Evolutionary conservation across 2,113 vertebrate species (phyloP).

Genomic region (Corvus moneduloides): DNA sequence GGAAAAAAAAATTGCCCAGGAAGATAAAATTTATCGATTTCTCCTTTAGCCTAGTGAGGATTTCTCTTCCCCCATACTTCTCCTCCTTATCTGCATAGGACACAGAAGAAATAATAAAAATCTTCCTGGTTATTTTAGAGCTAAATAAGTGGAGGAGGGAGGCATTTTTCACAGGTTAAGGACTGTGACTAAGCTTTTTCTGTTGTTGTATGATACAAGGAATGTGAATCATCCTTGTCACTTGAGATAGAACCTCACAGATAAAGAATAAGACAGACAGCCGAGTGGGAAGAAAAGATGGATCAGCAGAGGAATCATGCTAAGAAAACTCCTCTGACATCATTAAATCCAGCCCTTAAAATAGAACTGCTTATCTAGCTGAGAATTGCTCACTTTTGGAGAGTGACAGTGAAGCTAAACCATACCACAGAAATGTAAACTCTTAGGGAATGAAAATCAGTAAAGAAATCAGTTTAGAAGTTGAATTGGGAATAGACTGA

Average conservation of each 20-base stretch:
- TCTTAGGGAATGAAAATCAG: not conserved
- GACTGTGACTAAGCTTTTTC: slow-evolving; percentile 24
- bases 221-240: slow-evolving; percentile 41
- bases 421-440: not conserved
- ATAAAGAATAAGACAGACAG: slow-evolving; percentile 27
- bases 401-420: not conserved
- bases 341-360: slow-evolving; percentile 23
- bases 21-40: not conserved
- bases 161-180: slow-evolving; percentile 20
- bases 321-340: slow-evolving; percentile 46
- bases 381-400: not conserved
- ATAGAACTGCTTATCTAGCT: slow-evolving; percentile 16
- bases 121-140: slow-evolving; percentile 20
- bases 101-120: slow-evolving; percentile 2
- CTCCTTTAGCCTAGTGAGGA: not conserved
- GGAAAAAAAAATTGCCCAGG: not conserved
- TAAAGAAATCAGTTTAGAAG: not conserved
- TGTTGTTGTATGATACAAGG: not conserved
- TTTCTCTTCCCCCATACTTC: not conserved
- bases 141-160: not conserved
- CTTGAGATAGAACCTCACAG: not conserved
- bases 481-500: not conserved
- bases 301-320: slow-evolving; percentile 37
- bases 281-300: slow-evolving; percentile 31
- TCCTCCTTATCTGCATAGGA: not conserved